Percentiles rank a stretch among this genome's conserved stretches.
These are phyloP conservation scores for Equus przewalskii DNA, from an alignment of 2,113 vertebrate species.

Conservation along the genomic window DNA sequence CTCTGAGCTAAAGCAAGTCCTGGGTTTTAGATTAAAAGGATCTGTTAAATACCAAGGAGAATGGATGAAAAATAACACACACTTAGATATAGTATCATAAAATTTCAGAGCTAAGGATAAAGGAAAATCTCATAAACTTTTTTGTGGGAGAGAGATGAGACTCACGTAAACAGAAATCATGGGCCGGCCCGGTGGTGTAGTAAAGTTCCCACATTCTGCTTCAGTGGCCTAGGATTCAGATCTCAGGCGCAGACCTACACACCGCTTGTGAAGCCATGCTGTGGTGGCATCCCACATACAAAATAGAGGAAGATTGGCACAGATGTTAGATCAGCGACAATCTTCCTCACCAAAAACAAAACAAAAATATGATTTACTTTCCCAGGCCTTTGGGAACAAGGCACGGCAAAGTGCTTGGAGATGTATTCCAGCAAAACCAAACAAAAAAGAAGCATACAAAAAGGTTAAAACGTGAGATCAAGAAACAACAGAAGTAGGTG, in stretches of 20 bases:
- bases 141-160: background rate
- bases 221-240: too few species aligned
- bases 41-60: background rate
- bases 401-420: background rate
- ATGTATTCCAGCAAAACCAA: background rate
- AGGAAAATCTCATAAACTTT: background rate
- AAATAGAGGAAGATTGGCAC: too few species aligned
- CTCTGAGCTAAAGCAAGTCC: background rate
- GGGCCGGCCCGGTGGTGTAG: too few species aligned
- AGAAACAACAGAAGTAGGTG: background rate
- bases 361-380: background rate
- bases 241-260: too few species aligned
- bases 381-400: background rate
- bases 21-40: background rate
- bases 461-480: background rate
- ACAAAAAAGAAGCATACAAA: background rate
- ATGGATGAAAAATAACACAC: background rate
- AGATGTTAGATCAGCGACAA: too few species aligned
- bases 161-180: background rate
- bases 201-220: too few species aligned
- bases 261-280: too few species aligned
- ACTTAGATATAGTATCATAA: background rate
- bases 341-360: too few species aligned
- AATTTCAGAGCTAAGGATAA: background rate
- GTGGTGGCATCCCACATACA: too few species aligned